Conservation (phyloP, 2,888 invertebrate species). For the Colletes collaris region DNA sequence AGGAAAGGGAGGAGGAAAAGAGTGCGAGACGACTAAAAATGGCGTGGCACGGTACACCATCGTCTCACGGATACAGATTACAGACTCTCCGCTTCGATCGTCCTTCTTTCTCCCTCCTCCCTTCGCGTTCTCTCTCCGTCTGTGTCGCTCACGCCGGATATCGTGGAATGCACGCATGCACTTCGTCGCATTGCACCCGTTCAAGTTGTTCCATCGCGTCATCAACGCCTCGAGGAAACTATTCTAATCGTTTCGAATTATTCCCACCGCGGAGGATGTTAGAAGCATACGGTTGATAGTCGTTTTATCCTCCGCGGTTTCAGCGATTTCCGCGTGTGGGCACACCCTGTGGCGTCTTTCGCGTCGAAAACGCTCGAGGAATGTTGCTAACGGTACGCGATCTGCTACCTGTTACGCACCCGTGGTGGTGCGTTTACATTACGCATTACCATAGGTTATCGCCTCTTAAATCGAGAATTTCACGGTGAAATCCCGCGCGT, state of each 20-base stretch:
- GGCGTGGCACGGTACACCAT: conserved; percentile 41
- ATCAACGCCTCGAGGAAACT: conserved; percentile 11
- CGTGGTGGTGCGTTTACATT: conserved; percentile 49
- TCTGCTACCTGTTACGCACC: conserved; percentile 65
- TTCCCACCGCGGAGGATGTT: conserved; percentile 30
- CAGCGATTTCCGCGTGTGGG: conserved; percentile 6
- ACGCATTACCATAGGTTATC: conserved; percentile 58
- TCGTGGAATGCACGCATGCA: conserved; percentile 34
- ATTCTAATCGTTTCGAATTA: conserved; percentile 56
- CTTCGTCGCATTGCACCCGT: conserved; percentile 32
- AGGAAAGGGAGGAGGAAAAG: conserved; percentile 53
- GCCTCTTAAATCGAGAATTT: conserved; percentile 33
- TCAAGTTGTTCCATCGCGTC: not conserved
- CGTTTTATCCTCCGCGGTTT: not conserved
- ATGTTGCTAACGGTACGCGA: conserved; percentile 63
- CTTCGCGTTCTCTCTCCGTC: not conserved
- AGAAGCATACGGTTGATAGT: not conserved
- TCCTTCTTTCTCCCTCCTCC: conserved; percentile 15
- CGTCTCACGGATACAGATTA: conserved; percentile 51
- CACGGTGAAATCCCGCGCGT: not conserved
- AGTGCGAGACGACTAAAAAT: conserved; percentile 54
- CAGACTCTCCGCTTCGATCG: conserved; percentile 21
- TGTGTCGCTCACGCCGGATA: not conserved
- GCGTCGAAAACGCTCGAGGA: conserved; percentile 41
- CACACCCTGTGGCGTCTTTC: conserved; percentile 2